Conservation (phyloP, 2,113 vertebrate genomes). For the Silurus glanis region DNA sequence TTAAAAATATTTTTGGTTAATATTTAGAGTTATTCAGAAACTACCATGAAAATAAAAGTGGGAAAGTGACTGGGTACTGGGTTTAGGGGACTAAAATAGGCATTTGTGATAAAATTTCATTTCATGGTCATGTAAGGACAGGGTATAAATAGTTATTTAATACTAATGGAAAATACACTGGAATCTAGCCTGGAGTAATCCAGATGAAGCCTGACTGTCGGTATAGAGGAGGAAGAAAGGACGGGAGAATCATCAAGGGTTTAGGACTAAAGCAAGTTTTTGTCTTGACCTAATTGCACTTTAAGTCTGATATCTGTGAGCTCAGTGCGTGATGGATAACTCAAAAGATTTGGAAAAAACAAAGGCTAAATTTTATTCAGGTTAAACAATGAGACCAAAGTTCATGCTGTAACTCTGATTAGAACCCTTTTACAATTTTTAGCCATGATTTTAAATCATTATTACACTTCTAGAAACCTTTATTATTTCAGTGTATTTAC, state of each 20-base stretch:
- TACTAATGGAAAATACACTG: not conserved
- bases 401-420: constrained; percentile 42
- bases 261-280: not conserved
- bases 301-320: constrained; percentile 9
- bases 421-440: constrained; percentile 12
- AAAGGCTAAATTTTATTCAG: constrained; percentile 55
- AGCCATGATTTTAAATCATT: not conserved
- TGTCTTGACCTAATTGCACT: constrained; percentile 13
- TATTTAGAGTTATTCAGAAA: not conserved
- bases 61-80: not conserved
- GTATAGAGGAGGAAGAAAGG: not conserved
- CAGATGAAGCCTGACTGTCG: not conserved
- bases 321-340: constrained; percentile 18
- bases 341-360: constrained; percentile 50
- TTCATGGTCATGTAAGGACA: not conserved
- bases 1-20: not conserved
- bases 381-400: constrained; percentile 55
- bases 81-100: not conserved
- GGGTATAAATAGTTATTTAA: not conserved
- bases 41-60: not conserved
- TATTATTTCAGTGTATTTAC: not conserved
- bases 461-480: not conserved
- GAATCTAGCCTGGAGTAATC: not conserved
- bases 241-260: not conserved
- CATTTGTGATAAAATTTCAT: not conserved